Percentiles rank a stretch among this genome's conserved stretches.
phyloP scores from a whole-genome alignment of 2,888 invertebrate genomes.

The Rapana venosa region DNA sequence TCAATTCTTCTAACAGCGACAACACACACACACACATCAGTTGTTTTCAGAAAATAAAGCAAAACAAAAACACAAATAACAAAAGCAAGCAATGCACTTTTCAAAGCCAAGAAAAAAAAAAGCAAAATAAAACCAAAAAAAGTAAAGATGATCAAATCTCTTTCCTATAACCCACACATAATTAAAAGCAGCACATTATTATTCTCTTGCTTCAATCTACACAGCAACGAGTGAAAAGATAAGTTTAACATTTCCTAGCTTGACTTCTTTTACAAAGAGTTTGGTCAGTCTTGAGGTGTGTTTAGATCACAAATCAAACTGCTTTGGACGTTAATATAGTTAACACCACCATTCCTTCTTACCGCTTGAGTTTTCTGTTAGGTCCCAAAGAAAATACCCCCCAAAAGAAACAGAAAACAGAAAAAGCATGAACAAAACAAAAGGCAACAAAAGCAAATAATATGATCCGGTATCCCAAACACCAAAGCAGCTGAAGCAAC shows the following conservation, averaged over 20 bases:
- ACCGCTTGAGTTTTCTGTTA: constrained; percentile 27
- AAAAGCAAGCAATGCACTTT: not conserved
- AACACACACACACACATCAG: too few species aligned
- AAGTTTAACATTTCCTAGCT: too few species aligned
- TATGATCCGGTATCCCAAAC: not conserved
- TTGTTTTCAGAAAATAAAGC: not conserved
- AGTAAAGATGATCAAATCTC: too few species aligned
- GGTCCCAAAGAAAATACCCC: not conserved
- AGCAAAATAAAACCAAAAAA: too few species aligned
- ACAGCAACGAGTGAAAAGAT: too few species aligned
- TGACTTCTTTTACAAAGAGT: too few species aligned
- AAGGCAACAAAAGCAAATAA: not conserved
- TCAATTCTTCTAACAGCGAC: too few species aligned
- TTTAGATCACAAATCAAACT: not conserved
- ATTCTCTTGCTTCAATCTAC: too few species aligned
- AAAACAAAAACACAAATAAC: not conserved
- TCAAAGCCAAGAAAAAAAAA: too few species aligned
- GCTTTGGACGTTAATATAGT: not conserved
- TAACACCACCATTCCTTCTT: not conserved
- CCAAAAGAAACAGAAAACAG: not conserved
- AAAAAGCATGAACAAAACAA: not conserved
- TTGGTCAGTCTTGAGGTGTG: too few species aligned
- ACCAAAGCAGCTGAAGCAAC: not conserved
- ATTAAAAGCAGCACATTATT: too few species aligned
- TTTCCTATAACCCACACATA: too few species aligned